phyloP scores from a whole-genome alignment of 2,888 invertebrate species.

The Bursaphelenchus okinawaensis region DNA sequence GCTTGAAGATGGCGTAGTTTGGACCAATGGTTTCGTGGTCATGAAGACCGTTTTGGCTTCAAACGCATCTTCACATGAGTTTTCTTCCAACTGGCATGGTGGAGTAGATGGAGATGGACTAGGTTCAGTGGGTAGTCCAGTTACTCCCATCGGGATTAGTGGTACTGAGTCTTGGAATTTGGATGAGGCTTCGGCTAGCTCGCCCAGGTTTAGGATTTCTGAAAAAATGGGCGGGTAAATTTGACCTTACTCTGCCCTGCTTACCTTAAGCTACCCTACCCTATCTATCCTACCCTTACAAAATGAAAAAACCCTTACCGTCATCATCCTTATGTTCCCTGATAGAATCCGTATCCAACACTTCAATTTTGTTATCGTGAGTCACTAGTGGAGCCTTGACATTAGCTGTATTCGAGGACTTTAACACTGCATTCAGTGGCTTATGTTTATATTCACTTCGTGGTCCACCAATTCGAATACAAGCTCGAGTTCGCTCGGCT shows the following conservation, averaged over 20 bases:
- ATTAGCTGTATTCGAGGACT: background rate
- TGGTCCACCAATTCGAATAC: conserved; percentile 30
- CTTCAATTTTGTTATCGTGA: background rate
- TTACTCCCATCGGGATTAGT: background rate
- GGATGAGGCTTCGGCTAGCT: background rate
- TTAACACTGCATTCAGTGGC: background rate
- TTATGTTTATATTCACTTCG: background rate
- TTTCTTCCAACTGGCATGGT: background rate
- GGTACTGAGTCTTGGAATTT: background rate
- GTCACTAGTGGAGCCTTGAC: background rate
- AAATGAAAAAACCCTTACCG: too few relatives aligned
- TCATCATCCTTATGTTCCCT: background rate
- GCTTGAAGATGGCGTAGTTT: background rate
- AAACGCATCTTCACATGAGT: background rate
- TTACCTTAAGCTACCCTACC: too few relatives aligned
- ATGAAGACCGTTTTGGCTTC: background rate
- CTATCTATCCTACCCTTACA: too few relatives aligned
- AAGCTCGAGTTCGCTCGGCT: conserved; percentile 41
- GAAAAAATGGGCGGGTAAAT: too few relatives aligned
- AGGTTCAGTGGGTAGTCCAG: background rate
- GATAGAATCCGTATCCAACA: background rate
- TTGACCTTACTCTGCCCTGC: too few relatives aligned
- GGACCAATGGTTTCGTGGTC: background rate
- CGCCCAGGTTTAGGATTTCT: background rate
- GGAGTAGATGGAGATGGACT: background rate